These are phyloP conservation scores for Linepithema humile DNA, from an alignment of 1,140 invertebrate species.

Conservation along the genomic window DNA sequence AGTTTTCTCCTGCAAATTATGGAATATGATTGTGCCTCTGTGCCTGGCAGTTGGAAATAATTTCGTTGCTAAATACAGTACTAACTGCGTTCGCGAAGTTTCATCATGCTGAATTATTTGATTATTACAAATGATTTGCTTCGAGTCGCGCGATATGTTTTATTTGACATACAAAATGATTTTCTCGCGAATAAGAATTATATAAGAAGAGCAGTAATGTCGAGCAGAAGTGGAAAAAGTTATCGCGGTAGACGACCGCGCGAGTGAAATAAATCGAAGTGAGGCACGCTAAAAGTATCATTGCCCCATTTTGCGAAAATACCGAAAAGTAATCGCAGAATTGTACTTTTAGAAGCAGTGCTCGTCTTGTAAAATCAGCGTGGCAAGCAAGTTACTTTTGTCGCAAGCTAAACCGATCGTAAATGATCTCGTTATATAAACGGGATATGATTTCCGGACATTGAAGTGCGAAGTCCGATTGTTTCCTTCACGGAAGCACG, in stretches of 20 bases:
- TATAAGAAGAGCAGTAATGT: too few relatives aligned
- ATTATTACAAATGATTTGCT: neutral
- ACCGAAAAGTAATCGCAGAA: neutral
- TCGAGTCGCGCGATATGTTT: too few relatives aligned
- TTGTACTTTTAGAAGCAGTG: neutral
- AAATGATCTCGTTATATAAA: conserved; percentile 1
- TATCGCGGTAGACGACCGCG: neutral
- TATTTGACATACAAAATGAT: neutral
- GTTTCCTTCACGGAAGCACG: neutral
- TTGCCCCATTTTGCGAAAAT: neutral
- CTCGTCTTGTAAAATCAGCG: neutral
- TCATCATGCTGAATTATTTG: neutral
- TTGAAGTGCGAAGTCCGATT: conserved; percentile 20
- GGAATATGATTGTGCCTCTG: neutral
- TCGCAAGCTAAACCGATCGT: neutral
- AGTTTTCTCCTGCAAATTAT: neutral
- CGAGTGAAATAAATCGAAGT: neutral
- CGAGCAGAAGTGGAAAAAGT: neutral
- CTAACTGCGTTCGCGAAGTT: neutral
- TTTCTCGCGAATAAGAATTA: neutral
- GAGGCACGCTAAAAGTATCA: conserved; percentile 9
- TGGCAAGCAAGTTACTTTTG: neutral
- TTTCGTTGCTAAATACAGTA: neutral
- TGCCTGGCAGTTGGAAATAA: neutral
- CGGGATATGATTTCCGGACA: neutral